Evolutionary conservation across 2,797 vertebrate species (phyloP).

Genomic region (Adrianichthys oophorus): DNA sequence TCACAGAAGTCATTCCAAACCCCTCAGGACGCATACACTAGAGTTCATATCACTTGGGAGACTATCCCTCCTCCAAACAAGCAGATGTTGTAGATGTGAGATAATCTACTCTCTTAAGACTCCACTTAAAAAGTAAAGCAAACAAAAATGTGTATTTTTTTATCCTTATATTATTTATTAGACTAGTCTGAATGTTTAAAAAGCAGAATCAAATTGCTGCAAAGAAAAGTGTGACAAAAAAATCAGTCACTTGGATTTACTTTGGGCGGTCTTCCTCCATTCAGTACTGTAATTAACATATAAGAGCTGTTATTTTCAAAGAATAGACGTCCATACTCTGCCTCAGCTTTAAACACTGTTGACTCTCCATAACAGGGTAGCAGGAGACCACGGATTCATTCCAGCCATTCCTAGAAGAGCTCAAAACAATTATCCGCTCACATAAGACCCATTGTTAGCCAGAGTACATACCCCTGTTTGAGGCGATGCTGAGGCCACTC

Average conservation of each 20-base stretch:
- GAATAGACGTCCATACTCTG: neutral
- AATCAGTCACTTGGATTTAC: neutral
- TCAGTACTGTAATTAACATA: neutral
- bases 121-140: neutral
- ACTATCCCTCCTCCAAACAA: too few species aligned
- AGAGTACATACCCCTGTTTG: conserved; percentile 82
- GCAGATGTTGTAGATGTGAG: too few species aligned
- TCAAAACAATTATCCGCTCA: neutral
- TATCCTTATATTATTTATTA: too few species aligned
- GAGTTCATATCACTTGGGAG: too few species aligned
- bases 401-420: conserved; percentile 2
- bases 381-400: conserved; percentile 4
- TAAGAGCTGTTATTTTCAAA: neutral
- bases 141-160: neutral
- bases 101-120: too few species aligned
- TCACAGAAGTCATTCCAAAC: neutral
- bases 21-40: neutral
- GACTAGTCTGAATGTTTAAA: too few species aligned
- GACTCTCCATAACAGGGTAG: neutral
- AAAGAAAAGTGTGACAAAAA: too few species aligned
- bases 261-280: neutral
- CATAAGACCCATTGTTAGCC: neutral
- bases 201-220: too few species aligned
- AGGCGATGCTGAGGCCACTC: conserved; percentile 87
- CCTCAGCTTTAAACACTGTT: neutral